These are phyloP conservation scores for Lamproptera curius DNA, from an alignment of 2,888 invertebrate species.

Conservation along the genomic window DNA sequence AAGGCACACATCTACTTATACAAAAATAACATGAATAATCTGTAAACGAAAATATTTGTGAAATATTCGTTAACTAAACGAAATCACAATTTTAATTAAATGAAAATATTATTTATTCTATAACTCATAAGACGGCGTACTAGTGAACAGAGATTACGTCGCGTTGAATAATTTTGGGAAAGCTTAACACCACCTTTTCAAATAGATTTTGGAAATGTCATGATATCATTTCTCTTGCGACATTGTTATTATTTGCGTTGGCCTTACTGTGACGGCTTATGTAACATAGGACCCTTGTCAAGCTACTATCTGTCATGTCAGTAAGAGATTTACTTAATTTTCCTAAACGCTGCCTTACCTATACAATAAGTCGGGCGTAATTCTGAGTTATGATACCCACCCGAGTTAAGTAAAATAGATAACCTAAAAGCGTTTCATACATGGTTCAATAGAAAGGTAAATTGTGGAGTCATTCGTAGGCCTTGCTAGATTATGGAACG, in stretches of 20 bases:
- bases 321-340: slow-evolving; percentile 23
- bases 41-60: too few relatives aligned
- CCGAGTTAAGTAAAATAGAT: slow-evolving; percentile 2
- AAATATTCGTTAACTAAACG: too few relatives aligned
- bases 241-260: slow-evolving; percentile 22
- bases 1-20: too few relatives aligned
- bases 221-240: slow-evolving; percentile 19
- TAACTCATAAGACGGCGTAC: too few relatives aligned
- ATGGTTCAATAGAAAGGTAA: too few relatives aligned
- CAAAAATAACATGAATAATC: too few relatives aligned
- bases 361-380: slow-evolving; percentile 17
- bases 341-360: slow-evolving; percentile 20
- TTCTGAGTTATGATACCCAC: slow-evolving; percentile 15
- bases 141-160: too few relatives aligned
- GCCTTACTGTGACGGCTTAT: slow-evolving; percentile 19
- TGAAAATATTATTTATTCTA: too few relatives aligned
- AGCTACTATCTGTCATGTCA: slow-evolving; percentile 22
- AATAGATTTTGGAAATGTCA: slow-evolving; percentile 12
- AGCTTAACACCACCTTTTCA: slow-evolving; percentile 1
- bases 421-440: background rate
- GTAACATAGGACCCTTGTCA: slow-evolving; percentile 22
- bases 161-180: too few relatives aligned
- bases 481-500: too few relatives aligned
- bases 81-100: too few relatives aligned
- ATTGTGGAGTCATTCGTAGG: too few relatives aligned